phyloP scores from a whole-genome alignment of 2,888 invertebrate species.

The Machimus atricapillus region DNA sequence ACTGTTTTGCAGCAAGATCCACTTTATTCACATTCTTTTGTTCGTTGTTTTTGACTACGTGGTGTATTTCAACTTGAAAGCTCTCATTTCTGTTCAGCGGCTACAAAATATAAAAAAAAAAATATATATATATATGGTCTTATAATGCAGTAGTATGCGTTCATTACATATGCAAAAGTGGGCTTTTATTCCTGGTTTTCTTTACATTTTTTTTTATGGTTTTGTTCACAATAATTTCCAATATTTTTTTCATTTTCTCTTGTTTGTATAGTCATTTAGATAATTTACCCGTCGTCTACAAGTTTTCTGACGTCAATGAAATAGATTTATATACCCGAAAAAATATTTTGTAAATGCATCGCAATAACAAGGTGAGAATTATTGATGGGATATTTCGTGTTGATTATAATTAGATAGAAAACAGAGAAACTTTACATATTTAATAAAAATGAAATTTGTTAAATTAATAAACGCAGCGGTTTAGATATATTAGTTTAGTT shows the following conservation, averaged over 20 bases:
- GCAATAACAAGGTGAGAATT: background rate
- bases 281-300: background rate
- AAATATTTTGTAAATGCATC: background rate
- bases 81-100: background rate
- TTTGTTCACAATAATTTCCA: background rate
- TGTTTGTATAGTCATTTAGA: background rate
- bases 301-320: background rate
- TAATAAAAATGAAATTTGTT: no score
- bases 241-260: background rate
- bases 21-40: background rate
- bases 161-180: background rate
- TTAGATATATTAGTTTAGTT: no score
- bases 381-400: background rate
- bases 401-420: background rate
- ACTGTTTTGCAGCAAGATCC: background rate
- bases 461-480: no score
- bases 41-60: background rate
- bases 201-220: background rate
- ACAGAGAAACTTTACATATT: no score
- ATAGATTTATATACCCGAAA: background rate
- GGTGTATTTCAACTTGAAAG: background rate
- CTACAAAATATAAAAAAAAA: background rate
- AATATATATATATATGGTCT: background rate
- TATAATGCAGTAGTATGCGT: background rate
- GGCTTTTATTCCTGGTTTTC: background rate